Base-by-base conservation (phyloP, 2,113 vertebrate genomes). In the Salminus brasiliensis region DNA sequence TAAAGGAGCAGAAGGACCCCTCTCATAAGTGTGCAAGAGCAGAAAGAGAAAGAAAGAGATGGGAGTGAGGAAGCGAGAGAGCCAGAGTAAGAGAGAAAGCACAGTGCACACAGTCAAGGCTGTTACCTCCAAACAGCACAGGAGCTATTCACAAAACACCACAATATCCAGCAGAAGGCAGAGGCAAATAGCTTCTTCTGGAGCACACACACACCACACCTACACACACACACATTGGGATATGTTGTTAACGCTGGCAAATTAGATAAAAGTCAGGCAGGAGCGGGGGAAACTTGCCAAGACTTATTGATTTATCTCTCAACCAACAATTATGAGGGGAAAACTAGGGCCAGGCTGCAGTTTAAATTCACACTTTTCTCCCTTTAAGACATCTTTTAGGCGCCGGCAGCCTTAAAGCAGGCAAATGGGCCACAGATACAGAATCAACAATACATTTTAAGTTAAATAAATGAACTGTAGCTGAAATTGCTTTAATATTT, bases 111-210 rank as follows among this genome's bases (percentile, higher is more conserved):
- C 23, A 45, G 21, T 25, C 34, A 66, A 21, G 32, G 18, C 60
- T 21, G 30, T 21, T 30, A 23, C 62, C 23, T n/a, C 32, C 34
- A 39, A n/a, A 39, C 18, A 66, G 30, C 60, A 30, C 39, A 39
- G 32, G 27, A 72, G 34, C 71, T 41, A 32, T 43, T 53, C 49
- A 25, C 36, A 65, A 2, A 32, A 15, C 8, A 10, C 30, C 15
- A 23, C 39, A 27, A 32, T 47, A 62, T 41, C 72, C 57, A n/a
- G 41, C 80, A 73, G 53, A 11, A 30, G 85, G 84, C 12, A n/a
- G 59, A 79, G n/a, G 49, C 69, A 82, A 85, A 83, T 74, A 74
- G 49, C 72, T 77, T 77, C 82, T 85, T 86, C 83, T 88, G 87
- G 82, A 81, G 84, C 81, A 87, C 49, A 66, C 16, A 63, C 25